Evolutionary conservation across 2,888 invertebrate species (phyloP).

Genomic region (Hirtodrosophila duncani): DNA sequence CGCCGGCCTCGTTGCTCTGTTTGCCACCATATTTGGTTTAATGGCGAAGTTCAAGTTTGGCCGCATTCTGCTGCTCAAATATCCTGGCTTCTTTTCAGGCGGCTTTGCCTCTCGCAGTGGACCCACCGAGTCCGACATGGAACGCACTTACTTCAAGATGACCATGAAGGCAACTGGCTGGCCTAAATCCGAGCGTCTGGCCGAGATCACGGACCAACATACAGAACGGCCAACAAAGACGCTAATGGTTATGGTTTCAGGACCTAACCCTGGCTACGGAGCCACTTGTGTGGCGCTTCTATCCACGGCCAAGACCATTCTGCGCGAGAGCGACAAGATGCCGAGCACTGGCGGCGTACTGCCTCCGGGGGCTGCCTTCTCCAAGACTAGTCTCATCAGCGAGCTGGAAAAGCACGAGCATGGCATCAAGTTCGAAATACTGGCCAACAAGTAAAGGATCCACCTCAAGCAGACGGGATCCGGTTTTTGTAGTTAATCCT

Average conservation of each 20-base stretch:
- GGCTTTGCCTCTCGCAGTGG: conserved; percentile 85
- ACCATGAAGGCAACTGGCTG: conserved; percentile 89
- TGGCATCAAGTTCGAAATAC: conserved; percentile 84
- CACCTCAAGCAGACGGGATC: too few species aligned
- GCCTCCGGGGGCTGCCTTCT: conserved; percentile 91
- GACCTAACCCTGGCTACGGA: conserved; percentile 84
- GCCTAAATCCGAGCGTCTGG: conserved; percentile 81
- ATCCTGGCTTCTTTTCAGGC: conserved; percentile 84
- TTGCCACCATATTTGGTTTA: conserved; percentile 82
- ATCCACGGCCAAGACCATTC: conserved; percentile 85
- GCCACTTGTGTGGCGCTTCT: conserved; percentile 87
- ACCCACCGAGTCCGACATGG: conserved; percentile 82
- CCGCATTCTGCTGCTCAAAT: conserved; percentile 83
- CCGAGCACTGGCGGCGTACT: conserved; percentile 92
- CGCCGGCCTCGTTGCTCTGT: conserved; percentile 79
- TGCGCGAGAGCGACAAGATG: conserved; percentile 87
- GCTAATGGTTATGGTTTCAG: conserved; percentile 82
- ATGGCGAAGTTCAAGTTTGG: conserved; percentile 83
- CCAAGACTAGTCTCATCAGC: conserved; percentile 87
- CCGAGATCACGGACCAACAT: conserved; percentile 79
- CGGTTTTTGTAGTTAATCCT: too few species aligned
- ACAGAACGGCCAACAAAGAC: conserved; percentile 82
- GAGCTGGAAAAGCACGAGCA: conserved; percentile 83
- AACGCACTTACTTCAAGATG: conserved; percentile 83
- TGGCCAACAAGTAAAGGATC: conserved; percentile 74